Evolutionary conservation across 2,888 invertebrate genomes (phyloP), one percentile per base, ranked within the genome.

Genomic region (Tenthredo livida): DNA sequence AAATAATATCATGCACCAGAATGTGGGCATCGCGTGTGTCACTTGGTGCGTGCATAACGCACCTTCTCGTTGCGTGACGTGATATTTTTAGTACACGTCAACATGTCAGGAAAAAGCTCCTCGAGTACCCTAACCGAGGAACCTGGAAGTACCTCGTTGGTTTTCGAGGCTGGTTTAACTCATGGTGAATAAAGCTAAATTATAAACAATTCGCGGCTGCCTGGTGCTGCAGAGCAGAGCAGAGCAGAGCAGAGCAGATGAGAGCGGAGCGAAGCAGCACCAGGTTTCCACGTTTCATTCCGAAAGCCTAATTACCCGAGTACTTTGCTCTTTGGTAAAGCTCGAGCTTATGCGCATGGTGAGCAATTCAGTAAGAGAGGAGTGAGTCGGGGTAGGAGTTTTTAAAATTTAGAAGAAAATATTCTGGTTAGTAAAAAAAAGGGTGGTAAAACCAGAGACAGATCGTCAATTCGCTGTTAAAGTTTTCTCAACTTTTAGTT

Each of bases 21-120:
- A 77, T 77, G 50, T 54, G 5, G 50, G 33, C 7, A 77, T 77
- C 54, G 77, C 77, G 77, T 77, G 77, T 77, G 54, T 54, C 77
- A 77, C 77, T 50, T 29, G 54, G 2, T 77, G 77, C 54, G 77
- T 77, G 54, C 54, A 77, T 50, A 77, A 77, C 54, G 77, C 77
- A 77, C 50, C 47, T 77, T 33, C 21, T 77, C 25, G 29, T 47
- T 54, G 77, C 77, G 77, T 77, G 77, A 50, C 33, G 47, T 29
- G 77, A 54, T 77, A 77, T 77, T 50, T 77, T 77, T 77, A 54
- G 25, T 50, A 54, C 33, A 54, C 25, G 10, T 47, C 54, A 33
- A 6, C 29, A 54, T 54, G 75, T 75, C 50, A 6, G 10, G 10
- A 43, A 29, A 33, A 73, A 21, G 9, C 25, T 37, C 37, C 7